Percentiles rank a stretch among this genome's conserved stretches.
Conservation (phyloP, 2,797 vertebrate genomes). For the Pteropus rufus region DNA sequence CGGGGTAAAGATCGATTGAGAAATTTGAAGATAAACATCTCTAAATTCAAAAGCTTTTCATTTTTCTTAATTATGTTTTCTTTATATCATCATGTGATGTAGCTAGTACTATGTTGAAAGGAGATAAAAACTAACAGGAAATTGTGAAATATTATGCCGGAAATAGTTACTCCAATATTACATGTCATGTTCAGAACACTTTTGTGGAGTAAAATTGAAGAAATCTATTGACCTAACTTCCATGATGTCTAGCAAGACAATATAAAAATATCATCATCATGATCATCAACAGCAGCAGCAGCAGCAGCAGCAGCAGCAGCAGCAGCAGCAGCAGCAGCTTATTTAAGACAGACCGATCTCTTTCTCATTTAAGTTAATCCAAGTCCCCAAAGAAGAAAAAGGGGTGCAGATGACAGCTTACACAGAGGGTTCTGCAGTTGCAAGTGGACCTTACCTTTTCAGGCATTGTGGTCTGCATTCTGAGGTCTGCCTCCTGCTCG, state of each 20-base stretch:
- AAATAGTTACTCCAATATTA: not conserved
- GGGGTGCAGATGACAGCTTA: not conserved
- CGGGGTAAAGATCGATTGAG: not conserved
- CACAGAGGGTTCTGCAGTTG: not conserved
- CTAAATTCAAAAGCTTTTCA: not conserved
- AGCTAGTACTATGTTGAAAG: not conserved
- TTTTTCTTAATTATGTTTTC: not conserved
- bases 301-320: not conserved
- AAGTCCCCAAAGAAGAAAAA: not conserved
- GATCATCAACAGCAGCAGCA: not conserved
- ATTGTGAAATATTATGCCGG: not conserved
- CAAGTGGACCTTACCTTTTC: not conserved
- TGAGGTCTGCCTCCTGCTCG: not conserved
- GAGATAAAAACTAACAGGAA: not conserved
- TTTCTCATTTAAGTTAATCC: not conserved
- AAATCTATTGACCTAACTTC: not conserved
- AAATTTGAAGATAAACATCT: not conserved
- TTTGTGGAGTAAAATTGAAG: not conserved
- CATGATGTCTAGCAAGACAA: not conserved
- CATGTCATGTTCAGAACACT: not conserved
- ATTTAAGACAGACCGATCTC: not conserved
- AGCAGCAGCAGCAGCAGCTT: not conserved
- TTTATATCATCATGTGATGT: not conserved
- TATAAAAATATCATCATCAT: not conserved
- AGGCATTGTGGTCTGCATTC: rapidly evolving